Evolutionary conservation across 2,113 vertebrate genomes (phyloP).

Genomic region (Indri indri): DNA sequence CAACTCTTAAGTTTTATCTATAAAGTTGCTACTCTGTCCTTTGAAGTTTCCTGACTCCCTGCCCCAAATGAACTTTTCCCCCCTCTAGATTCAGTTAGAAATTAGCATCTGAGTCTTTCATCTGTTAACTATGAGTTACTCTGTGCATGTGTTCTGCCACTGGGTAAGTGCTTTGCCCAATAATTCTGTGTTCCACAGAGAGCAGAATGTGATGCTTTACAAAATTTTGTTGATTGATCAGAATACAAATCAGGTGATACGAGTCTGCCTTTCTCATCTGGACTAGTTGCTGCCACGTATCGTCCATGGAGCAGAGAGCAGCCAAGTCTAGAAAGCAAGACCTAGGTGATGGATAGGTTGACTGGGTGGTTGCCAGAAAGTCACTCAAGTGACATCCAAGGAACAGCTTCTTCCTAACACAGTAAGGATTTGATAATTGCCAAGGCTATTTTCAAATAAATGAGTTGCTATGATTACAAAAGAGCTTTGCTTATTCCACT

Average conservation of each 20-base stretch:
- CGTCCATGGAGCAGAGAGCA: neutral
- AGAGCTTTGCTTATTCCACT: conserved; percentile 10
- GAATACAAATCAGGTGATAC: neutral
- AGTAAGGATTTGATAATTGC: conserved; percentile 28
- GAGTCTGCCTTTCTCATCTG: neutral
- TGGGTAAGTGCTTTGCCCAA: neutral
- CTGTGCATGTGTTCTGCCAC: neutral
- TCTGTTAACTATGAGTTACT: neutral
- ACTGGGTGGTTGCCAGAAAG: neutral
- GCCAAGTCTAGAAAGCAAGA: neutral
- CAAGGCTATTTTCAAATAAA: conserved; percentile 37
- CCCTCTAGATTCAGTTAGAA: neutral
- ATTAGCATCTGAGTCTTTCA: neutral
- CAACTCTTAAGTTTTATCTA: neutral
- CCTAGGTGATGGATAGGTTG: neutral
- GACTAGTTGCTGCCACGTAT: neutral
- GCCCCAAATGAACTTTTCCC: neutral
- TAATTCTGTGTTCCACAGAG: neutral
- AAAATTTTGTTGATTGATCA: neutral
- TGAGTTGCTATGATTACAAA: conserved; percentile 16
- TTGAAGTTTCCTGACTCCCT: neutral
- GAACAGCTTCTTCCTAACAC: neutral
- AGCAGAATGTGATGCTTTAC: neutral
- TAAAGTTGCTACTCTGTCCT: neutral
- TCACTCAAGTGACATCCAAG: neutral